Evolutionary conservation across 2,888 invertebrate genomes (phyloP).

Genomic region (Tenthredo scrophulariae): DNA sequence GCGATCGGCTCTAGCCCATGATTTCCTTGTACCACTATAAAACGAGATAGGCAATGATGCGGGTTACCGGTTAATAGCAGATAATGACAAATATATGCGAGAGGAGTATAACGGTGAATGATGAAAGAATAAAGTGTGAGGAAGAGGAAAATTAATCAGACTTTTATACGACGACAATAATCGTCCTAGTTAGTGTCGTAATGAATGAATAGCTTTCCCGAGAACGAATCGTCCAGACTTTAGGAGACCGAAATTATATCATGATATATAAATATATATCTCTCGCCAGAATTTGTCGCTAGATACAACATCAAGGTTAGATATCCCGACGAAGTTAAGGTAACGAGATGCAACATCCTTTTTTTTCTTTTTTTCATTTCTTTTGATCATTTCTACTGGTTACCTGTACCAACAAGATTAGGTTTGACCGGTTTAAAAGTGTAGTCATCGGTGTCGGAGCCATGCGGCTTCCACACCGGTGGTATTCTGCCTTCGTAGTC

Average conservation of each 20-base stretch:
- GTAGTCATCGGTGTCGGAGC: conserved; percentile 80
- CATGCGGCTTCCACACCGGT: conserved; percentile 82
- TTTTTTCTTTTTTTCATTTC: not conserved
- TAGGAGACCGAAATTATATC: not conserved
- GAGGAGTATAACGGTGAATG: conserved; percentile 20
- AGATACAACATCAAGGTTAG: conserved; percentile 38
- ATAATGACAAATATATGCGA: conserved; percentile 47
- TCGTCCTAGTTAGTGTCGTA: conserved; percentile 3
- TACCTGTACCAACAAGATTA: conserved; percentile 69
- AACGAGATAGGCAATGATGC: conserved; percentile 21
- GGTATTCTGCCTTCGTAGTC: conserved; percentile 85
- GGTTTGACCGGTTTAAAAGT: conserved; percentile 83
- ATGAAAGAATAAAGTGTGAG: conserved; percentile 29
- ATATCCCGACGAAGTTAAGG: conserved; percentile 21
- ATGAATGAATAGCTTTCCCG: conserved; percentile 35
- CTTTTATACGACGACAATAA: not conserved
- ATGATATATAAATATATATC: not conserved
- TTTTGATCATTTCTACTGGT: conserved; percentile 32
- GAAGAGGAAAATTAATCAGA: not conserved
- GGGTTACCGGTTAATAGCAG: conserved; percentile 39
- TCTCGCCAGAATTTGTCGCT: conserved; percentile 42
- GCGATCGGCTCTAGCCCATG: not conserved
- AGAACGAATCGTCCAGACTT: not conserved
- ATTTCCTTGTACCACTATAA: not conserved
- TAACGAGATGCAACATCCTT: conserved; percentile 35